These are phyloP conservation scores for Hypomecis punctinalis DNA, from an alignment of 2,888 invertebrate genomes.

Conservation along the genomic window DNA sequence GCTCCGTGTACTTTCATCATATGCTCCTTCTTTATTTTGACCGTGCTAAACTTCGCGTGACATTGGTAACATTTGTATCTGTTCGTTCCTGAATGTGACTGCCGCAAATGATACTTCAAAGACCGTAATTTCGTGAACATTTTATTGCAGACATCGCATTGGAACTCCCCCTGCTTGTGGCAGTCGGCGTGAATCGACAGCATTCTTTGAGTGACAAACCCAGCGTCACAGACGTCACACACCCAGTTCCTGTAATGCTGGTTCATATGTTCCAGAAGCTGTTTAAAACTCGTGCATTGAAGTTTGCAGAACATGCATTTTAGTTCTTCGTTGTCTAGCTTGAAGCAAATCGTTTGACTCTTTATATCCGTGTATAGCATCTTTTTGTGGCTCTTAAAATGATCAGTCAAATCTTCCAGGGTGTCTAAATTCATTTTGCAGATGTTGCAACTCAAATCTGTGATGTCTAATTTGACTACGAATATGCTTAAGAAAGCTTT, in stretches of 20 bases:
- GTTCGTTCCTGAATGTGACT: conserved; percentile 61
- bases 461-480: conserved; percentile 66
- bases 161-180: conserved; percentile 59
- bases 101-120: conserved; percentile 69
- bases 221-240: conserved; percentile 59
- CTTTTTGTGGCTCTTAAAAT: conserved; percentile 55
- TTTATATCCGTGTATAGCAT: conserved; percentile 49
- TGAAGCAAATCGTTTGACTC: conserved; percentile 60
- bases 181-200: conserved; percentile 57
- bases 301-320: conserved; percentile 56
- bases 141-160: conserved; percentile 72
- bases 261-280: conserved; percentile 62
- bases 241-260: conserved; percentile 60
- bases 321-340: conserved; percentile 51
- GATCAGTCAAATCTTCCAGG: conserved; percentile 50
- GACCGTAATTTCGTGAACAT: conserved; percentile 72
- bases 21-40: conserved; percentile 44
- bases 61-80: conserved; percentile 62
- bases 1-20: conserved; percentile 31
- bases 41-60: conserved; percentile 49
- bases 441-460: conserved; percentile 58
- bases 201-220: conserved; percentile 57
- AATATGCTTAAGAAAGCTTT: conserved; percentile 27
- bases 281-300: conserved; percentile 56
- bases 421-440: conserved; percentile 48